Base-by-base conservation (phyloP, 2,888 invertebrate genomes). In the Julus scandinavius region DNA sequence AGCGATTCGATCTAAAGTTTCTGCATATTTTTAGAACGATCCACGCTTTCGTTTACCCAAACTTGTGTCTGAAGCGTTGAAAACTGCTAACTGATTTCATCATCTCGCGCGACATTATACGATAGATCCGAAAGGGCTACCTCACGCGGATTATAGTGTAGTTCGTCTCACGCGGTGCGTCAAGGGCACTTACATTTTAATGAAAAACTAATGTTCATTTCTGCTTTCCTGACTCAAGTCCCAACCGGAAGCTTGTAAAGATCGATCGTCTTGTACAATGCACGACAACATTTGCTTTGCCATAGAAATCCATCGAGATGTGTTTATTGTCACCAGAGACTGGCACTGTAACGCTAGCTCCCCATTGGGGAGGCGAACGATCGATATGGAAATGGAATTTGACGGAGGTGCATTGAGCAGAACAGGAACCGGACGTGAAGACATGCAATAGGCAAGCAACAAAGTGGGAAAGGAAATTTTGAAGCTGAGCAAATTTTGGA, bases 381-480 rank as follows among this genome's bases (percentile, higher is more conserved):
- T 63, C 63, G 20, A 63, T 63, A 63, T 63, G 63, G 63, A 15
- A 63, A 63, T 63, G 63, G 63, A 63, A 63, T 63, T 63, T 7
- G 4, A 63, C 20, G 9, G 20, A 63, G 63, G 63, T 63, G 63
- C 15, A 63, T 20, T 63, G 63, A 63, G 63, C n/a, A n/a, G 11
- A 63, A 63, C 63, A 63, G 63, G 63, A 63, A 63, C 63, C 63
- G 63, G 63, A 63, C n/a, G 63, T 20, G n/a, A 63, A 20, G 63
- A n/a, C n/a, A n/a, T n/a, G n/a, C n/a, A n/a, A n/a, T n/a, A n/a
- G 6, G 63, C 63, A 9, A 63, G 20, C 63, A 63, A 63, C 63
- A 63, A 20, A 63, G 63, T 63, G 63, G 5, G 63, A 20, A 63
- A 63, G 63, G 63, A 63, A 63, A 63, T 63, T n/a, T 20, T 20